Evolutionary conservation across 2,113 vertebrate genomes (phyloP).

Genomic region (Glaucidium brasilianum): DNA sequence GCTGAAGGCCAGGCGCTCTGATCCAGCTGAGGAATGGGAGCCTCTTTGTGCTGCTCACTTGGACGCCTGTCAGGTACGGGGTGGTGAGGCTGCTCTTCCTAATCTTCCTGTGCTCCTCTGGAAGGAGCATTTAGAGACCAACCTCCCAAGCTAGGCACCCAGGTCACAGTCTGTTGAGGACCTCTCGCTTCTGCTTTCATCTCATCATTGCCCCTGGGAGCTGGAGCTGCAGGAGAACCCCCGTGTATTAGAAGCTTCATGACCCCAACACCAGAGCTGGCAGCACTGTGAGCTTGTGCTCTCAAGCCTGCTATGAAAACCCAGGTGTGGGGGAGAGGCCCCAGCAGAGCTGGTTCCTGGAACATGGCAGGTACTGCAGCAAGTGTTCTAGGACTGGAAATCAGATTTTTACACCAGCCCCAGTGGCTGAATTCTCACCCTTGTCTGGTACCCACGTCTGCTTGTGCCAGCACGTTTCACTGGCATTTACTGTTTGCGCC

Average conservation of each 20-base stretch:
- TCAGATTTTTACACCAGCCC: background rate
- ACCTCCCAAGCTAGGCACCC: background rate
- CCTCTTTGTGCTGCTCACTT: background rate
- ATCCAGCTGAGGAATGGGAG: background rate
- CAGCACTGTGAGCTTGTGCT: background rate
- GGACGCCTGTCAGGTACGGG: too few species aligned
- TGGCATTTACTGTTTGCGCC: background rate
- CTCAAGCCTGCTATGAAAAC: background rate
- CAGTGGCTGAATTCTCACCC: background rate
- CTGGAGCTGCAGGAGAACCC: background rate
- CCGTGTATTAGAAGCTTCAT: background rate
- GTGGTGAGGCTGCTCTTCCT: background rate
- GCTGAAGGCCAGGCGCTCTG: background rate
- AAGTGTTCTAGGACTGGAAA: background rate
- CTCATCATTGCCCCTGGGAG: background rate
- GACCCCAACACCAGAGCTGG: background rate
- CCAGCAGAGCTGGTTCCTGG: background rate
- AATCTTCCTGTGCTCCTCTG: background rate
- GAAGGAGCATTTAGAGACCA: background rate
- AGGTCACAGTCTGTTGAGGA: background rate
- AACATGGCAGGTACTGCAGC: background rate
- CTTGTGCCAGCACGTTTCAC: background rate
- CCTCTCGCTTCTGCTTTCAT: accelerated
- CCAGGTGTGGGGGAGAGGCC: background rate
- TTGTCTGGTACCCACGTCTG: background rate